Base-by-base conservation (phyloP, 2,113 vertebrate species). In the Tachysurus fulvidraco region DNA sequence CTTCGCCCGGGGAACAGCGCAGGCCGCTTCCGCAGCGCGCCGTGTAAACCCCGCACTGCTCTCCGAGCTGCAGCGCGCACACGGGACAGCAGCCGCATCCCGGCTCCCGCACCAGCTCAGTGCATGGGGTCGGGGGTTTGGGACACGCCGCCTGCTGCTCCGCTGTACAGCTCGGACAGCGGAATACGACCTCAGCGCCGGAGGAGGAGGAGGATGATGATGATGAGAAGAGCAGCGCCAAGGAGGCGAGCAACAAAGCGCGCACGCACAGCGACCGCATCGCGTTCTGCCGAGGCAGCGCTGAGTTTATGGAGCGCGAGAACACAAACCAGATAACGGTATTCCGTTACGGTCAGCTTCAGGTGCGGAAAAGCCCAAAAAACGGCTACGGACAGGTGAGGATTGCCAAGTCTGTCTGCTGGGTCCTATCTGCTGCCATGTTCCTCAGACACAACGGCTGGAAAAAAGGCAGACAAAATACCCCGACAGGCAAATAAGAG, bases 61-160 rank as follows among this genome's bases (percentile, higher is more conserved):
- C 96, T 62, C 95, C 95, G 87, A 95, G 93, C 88, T 91, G 87
- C 82, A 94, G 90, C 79, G 96, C 96, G 88, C 96, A 97, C 86
- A 96, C 94, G 1, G 96, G 96, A 67, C 96, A 96, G 94, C 97
- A 98, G 89, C 97, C 97, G 57, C 97, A 97, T 90, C 96, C 96
- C 4, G 95, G 95, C 91, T 97, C 96, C 60, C 96, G 91, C 85
- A 96, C 95, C 60, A 97, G 94, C 91, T 97, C 96, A 0, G 87
- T 55, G 91, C 97, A 97, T 13, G 86, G 79, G 41, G 88, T 77
- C 21, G 90, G 88, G 46, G 94, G 91, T 81, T 90, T 89, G 16
- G 91, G 92, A 79, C 96, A 96, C 8, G 89, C 92, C 78, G 93
- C 92, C 67, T 94, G 90, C 54, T 88, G 93, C 86, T 96, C 95